These are phyloP conservation scores for Drosophila obscura DNA, from an alignment of 1,140 invertebrate genomes.

Conservation along the genomic window DNA sequence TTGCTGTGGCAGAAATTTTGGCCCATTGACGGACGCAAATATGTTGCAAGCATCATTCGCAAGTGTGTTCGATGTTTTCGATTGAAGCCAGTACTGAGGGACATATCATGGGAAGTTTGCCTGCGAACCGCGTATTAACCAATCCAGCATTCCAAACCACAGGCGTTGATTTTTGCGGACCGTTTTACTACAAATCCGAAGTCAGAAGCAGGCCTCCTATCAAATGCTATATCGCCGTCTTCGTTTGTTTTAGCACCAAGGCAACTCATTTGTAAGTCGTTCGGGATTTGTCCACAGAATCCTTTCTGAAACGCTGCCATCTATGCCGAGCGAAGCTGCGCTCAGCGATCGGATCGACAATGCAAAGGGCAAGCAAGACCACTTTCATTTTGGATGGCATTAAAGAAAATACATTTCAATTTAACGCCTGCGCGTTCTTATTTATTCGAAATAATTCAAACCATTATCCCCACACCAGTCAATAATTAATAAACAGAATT, in stretches of 20 bases:
- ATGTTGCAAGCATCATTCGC: too few relatives aligned
- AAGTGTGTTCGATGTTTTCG: too few relatives aligned
- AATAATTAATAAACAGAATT: not conserved
- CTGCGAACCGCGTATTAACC: too few relatives aligned
- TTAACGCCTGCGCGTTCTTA: too few relatives aligned
- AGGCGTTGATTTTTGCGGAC: too few relatives aligned
- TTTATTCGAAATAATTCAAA: not conserved
- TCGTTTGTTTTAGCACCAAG: not conserved
- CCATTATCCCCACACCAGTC: not conserved
- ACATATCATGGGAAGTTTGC: constrained; percentile 1
- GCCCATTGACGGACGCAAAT: constrained; percentile 52
- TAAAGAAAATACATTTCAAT: too few relatives aligned
- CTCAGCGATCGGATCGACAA: too few relatives aligned
- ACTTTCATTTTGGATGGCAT: too few relatives aligned
- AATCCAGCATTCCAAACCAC: too few relatives aligned
- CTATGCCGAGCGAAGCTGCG: too few relatives aligned
- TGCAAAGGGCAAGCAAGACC: too few relatives aligned
- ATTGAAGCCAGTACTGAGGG: not conserved
- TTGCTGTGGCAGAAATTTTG: constrained; percentile 38
- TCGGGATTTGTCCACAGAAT: not conserved
- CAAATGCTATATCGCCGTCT: constrained; percentile 5
- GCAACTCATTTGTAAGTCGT: constrained; percentile 10
- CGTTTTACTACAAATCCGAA: not conserved
- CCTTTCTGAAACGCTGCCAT: not conserved
- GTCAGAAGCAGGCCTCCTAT: too few relatives aligned